A percentile compares a stretch with the other conserved stretches of the same genome.
Evolutionary conservation across 2,113 vertebrate species (phyloP).

Genomic region (Leptobrachium leishanense): DNA sequence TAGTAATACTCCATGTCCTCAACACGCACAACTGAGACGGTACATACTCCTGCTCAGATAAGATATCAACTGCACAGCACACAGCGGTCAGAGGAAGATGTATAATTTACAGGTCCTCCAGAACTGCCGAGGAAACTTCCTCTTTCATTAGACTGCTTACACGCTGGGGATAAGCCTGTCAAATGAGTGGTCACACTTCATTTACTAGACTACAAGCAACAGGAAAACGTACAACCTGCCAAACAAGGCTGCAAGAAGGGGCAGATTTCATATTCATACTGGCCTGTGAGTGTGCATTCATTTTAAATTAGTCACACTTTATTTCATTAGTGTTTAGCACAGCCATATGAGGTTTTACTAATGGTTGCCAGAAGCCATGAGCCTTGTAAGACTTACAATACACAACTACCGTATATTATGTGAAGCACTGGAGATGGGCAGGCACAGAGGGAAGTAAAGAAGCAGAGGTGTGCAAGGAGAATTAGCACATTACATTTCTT

Average conservation of each 20-base stretch:
- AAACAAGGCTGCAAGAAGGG: not conserved
- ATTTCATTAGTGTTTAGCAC: no score
- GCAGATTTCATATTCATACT: no score
- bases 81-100: conserved; percentile 2
- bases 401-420: no score
- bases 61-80: not conserved
- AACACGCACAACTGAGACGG: not conserved
- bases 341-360: no score
- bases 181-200: conserved; percentile 16
- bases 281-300: no score
- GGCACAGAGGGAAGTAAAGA: no score
- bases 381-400: no score
- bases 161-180: conserved; percentile 11
- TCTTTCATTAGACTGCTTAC: conserved; percentile 14
- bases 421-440: no score
- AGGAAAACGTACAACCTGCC: not conserved
- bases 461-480: no score
- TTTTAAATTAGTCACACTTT: no score
- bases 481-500: no score
- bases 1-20: conserved; percentile 44
- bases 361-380: no score
- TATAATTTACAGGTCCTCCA: conserved; percentile 37
- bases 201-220: not conserved
- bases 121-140: conserved; percentile 31
- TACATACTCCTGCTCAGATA: not conserved